Percentiles rank a stretch among this genome's conserved stretches.
Conservation (phyloP, 2,797 vertebrate species). For the Enteromius unitaeniatus region DNA sequence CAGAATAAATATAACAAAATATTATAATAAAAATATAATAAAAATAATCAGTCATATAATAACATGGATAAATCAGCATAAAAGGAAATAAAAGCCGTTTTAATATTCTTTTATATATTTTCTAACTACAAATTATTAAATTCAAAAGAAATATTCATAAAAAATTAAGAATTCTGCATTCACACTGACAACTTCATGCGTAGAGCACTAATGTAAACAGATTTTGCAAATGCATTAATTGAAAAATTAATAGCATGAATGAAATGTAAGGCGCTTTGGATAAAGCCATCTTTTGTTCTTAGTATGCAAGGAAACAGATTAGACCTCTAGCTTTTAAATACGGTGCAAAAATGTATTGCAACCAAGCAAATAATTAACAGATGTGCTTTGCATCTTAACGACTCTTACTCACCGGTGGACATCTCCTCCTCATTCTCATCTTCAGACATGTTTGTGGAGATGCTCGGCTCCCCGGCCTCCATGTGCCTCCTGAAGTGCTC, state of each 20-base stretch:
- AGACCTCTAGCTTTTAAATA: background rate
- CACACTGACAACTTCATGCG: no score
- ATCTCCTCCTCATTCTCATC: slow-evolving; percentile 94
- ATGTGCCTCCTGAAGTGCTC: slow-evolving; percentile 96
- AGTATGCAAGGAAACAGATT: background rate
- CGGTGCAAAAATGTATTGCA: background rate
- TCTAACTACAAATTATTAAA: no score
- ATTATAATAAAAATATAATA: no score
- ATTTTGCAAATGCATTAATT: background rate
- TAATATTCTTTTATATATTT: no score
- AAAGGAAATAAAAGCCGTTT: no score
- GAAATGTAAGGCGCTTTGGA: background rate
- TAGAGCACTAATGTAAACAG: background rate
- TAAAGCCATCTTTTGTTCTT: background rate
- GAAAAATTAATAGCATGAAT: background rate
- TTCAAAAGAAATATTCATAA: no score
- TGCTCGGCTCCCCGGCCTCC: slow-evolving; percentile 93
- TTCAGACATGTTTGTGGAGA: slow-evolving; percentile 90
- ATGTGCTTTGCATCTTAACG: background rate
- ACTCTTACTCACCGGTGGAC: slow-evolving; percentile 82
- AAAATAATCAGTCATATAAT: no score
- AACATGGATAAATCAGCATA: no score
- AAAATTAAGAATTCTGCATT: no score
- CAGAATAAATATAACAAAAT: no score
- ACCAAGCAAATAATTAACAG: background rate